Conservation (phyloP, 1,140 invertebrate species). For the Pristionchus pacificus region DNA sequence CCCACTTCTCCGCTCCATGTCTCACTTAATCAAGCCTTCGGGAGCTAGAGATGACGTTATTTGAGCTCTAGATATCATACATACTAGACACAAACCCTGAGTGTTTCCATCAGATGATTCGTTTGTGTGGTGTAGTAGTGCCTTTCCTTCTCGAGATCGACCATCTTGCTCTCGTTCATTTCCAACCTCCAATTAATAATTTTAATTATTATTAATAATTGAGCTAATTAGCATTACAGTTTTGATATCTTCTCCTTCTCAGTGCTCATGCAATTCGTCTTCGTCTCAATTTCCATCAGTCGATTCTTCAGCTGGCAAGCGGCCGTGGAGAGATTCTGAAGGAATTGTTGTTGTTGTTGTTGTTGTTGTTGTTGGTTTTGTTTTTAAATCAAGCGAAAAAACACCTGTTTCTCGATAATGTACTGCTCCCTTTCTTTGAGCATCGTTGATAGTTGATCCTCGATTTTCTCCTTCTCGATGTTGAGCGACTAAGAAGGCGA, state of each 20-base stretch:
- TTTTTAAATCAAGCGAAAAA: too few species aligned
- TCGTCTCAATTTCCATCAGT: slow-evolving; percentile 42
- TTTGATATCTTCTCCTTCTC: slow-evolving; percentile 41
- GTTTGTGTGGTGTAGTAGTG: slow-evolving; percentile 42
- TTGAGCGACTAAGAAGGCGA: slow-evolving; percentile 28
- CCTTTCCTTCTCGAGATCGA: slow-evolving; percentile 36
- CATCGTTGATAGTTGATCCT: slow-evolving; percentile 36
- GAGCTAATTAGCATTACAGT: slow-evolving; percentile 9
- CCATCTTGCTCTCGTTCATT: slow-evolving; percentile 38
- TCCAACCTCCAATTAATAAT: slow-evolving; percentile 4
- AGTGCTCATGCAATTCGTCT: slow-evolving; percentile 35
- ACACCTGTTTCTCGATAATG: slow-evolving; percentile 31
- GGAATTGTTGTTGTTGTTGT: neutral
- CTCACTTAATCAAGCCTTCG: too few species aligned
- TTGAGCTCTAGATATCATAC: too few species aligned
- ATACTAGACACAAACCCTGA: slow-evolving; percentile 26
- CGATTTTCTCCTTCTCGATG: slow-evolving; percentile 39
- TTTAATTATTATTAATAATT: slow-evolving; percentile 1
- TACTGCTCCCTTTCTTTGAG: slow-evolving; percentile 40
- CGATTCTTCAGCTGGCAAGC: slow-evolving; percentile 41
- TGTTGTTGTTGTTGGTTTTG: too few species aligned
- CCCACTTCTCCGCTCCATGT: too few species aligned
- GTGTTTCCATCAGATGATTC: slow-evolving; percentile 23
- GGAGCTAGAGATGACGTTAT: too few species aligned
- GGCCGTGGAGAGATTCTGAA: slow-evolving; percentile 33